Conservation (phyloP, 2,888 invertebrate species). For the Drosophila kuntzei region DNA sequence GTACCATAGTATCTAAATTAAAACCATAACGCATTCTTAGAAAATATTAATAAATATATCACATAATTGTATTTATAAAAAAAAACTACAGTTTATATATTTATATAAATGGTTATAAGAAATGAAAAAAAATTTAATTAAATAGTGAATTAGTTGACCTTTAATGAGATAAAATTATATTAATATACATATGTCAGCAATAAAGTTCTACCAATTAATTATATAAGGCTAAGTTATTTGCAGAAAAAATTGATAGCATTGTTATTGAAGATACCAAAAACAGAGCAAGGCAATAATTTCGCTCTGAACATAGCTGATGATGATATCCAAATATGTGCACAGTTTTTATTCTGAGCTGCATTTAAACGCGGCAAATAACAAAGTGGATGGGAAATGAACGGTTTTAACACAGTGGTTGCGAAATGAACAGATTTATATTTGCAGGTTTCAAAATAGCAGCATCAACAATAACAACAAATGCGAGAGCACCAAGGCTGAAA, state of each 20-base stretch:
- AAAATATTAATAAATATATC: neutral
- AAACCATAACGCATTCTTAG: neutral
- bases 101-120: neutral
- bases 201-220: neutral
- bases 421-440: slow-evolving; percentile 37
- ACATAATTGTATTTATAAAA: no score
- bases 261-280: neutral
- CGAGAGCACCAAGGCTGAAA: slow-evolving; percentile 11
- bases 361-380: slow-evolving; percentile 21
- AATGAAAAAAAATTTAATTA: neutral
- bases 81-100: no score
- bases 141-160: no score
- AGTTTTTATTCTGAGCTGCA: neutral
- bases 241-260: neutral
- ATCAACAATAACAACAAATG: slow-evolving; percentile 10
- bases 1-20: neutral
- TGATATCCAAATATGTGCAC: slow-evolving; percentile 14
- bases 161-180: neutral
- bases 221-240: neutral
- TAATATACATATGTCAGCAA: neutral
- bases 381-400: slow-evolving; percentile 23
- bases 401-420: slow-evolving; percentile 28
- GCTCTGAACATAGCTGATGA: neutral
- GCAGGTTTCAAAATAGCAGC: slow-evolving; percentile 34
- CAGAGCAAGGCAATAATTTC: neutral